Evolutionary conservation across 2,113 vertebrate genomes (phyloP).

Genomic region (Erpornis zantholeuca): DNA sequence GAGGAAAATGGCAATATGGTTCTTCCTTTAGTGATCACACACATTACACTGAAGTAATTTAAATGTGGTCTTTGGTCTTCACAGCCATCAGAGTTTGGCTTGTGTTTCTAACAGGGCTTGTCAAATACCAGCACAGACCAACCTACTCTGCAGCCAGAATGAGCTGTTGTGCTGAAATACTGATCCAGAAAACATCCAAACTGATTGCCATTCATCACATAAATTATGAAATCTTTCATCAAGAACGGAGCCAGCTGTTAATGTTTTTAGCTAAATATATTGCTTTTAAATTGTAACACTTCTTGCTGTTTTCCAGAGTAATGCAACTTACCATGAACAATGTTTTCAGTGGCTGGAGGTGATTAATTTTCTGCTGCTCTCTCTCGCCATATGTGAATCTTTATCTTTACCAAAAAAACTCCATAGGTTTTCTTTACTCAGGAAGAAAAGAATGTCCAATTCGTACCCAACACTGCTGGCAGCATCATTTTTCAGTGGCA

Average conservation of each 20-base stretch:
- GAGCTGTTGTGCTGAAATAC: background rate
- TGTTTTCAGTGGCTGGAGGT: background rate
- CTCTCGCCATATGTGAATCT: background rate
- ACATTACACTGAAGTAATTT: background rate
- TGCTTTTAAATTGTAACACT: background rate
- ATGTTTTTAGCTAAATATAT: background rate
- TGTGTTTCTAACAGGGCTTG: background rate
- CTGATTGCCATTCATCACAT: background rate
- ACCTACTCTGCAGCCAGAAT: background rate
- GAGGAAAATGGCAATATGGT: background rate
- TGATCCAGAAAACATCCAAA: background rate
- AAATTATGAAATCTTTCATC: slow-evolving; percentile 14
- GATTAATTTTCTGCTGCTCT: background rate
- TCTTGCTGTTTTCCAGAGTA: background rate
- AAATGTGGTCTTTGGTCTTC: background rate
- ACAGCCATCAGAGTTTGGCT: background rate
- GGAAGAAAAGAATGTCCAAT: background rate
- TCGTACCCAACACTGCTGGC: background rate
- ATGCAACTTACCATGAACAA: background rate
- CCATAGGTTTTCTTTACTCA: background rate
- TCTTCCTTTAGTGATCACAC: background rate
- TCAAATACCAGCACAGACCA: background rate
- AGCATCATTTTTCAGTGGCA: background rate
- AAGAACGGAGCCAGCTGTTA: background rate
- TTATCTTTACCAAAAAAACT: background rate